Conservation (phyloP, 2,113 vertebrate genomes). For the Meriones unguiculatus region DNA sequence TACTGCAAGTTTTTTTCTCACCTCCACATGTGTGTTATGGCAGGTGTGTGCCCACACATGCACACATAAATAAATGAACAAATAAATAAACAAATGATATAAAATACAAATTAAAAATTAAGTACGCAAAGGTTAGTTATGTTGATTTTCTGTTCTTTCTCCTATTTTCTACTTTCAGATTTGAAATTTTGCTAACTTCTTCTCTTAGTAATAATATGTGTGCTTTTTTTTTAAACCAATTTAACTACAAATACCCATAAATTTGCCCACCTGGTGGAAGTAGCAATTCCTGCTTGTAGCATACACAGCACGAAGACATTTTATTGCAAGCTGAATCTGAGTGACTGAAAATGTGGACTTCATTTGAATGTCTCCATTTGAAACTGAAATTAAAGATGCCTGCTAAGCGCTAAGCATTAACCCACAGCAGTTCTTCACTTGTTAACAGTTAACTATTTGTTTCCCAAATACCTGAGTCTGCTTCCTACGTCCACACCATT, state of each 20-base stretch:
- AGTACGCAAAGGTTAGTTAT: not conserved
- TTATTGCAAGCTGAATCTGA: constrained; percentile 22
- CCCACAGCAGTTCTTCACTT: not conserved
- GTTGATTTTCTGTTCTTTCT: not conserved
- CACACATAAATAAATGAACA: not conserved
- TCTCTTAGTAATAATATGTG: not conserved
- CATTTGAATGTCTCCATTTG: not conserved
- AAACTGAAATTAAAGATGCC: constrained; percentile 48
- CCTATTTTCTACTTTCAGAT: not conserved
- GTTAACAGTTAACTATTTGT: constrained; percentile 40
- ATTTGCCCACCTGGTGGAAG: not conserved
- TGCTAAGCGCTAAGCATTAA: not conserved
- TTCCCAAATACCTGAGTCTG: constrained; percentile 50
- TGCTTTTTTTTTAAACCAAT: not conserved
- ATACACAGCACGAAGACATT: constrained; percentile 12
- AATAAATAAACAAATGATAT: not conserved
- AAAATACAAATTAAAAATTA: not conserved
- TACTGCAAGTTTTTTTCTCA: not conserved
- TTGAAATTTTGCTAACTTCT: not conserved
- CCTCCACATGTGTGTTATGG: not conserved
- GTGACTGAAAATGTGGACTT: constrained; percentile 14
- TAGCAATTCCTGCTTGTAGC: not conserved
- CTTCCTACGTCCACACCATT: constrained; percentile 23
- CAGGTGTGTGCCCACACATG: too few species aligned
- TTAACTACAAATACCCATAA: constrained; percentile 26